These are phyloP conservation scores for Propsilocerus akamusi DNA, from an alignment of 1,140 invertebrate genomes.

Conservation along the genomic window DNA sequence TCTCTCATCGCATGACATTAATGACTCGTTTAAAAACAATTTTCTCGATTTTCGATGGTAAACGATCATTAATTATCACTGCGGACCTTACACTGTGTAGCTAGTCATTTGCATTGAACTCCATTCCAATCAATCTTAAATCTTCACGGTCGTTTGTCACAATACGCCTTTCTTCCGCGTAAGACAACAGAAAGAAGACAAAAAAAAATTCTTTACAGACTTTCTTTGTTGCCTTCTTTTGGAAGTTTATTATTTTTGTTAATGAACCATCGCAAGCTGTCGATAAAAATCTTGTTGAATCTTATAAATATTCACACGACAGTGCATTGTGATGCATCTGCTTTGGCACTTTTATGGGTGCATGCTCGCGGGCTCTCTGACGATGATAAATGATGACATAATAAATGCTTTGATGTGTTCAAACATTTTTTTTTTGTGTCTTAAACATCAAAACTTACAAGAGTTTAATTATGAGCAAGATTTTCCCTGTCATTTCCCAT, in stretches of 20 bases:
- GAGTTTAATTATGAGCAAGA: too few relatives aligned
- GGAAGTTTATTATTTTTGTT: conserved; percentile 1
- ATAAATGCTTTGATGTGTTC: neutral
- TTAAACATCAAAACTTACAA: too few relatives aligned
- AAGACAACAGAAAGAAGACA: neutral
- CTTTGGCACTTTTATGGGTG: neutral
- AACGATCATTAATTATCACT: neutral
- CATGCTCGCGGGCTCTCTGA: neutral
- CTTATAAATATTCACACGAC: too few relatives aligned
- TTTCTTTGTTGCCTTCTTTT: too few relatives aligned
- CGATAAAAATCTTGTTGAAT: conserved; percentile 1
- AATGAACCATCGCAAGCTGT: neutral
- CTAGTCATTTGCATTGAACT: too few relatives aligned
- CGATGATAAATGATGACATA: conserved; percentile 1
- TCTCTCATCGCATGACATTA: neutral
- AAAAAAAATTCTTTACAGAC: neutral
- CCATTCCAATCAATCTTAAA: too few relatives aligned
- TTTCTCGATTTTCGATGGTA: neutral
- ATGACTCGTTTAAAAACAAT: neutral
- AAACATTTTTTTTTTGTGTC: neutral
- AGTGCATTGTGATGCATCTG: neutral
- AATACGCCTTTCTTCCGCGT: neutral
- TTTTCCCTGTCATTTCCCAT: neutral
- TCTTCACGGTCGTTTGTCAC: too few relatives aligned
- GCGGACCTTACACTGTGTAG: too few relatives aligned